These are phyloP conservation scores for Goniozus legneri DNA, from an alignment of 1,140 invertebrate species.

Conservation along the genomic window DNA sequence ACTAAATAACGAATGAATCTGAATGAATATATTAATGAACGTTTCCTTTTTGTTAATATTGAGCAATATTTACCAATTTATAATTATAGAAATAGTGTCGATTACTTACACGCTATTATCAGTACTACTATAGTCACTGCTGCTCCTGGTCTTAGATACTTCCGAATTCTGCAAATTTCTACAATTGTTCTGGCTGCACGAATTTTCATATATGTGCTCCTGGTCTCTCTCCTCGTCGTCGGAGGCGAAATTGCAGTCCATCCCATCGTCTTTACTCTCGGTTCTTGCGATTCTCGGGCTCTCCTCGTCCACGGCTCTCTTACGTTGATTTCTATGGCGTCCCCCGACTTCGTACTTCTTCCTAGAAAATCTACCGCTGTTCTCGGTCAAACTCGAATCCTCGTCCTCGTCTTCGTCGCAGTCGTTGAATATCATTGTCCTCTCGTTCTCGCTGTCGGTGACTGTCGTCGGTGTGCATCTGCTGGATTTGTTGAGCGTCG, in stretches of 20 bases:
- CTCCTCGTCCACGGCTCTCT: slow-evolving; percentile 4
- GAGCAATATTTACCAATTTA: no score
- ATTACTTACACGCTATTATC: slow-evolving; percentile 16
- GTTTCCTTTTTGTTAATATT: no score
- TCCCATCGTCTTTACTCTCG: slow-evolving; percentile 47
- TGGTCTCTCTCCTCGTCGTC: slow-evolving; percentile 41
- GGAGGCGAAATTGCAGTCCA: slow-evolving; percentile 47
- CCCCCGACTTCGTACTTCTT: slow-evolving; percentile 10
- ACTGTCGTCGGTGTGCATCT: slow-evolving; percentile 33
- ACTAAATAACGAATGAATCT: no score
- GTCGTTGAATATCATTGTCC: slow-evolving; percentile 21
- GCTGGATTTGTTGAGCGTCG: slow-evolving; percentile 43
- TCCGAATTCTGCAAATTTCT: slow-evolving; percentile 22
- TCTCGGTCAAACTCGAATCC: slow-evolving; percentile 12
- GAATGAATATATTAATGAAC: no score
- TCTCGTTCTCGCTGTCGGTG: slow-evolving; percentile 34
- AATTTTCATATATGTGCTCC: slow-evolving; percentile 47
- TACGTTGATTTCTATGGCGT: slow-evolving; percentile 10
- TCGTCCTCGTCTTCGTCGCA: slow-evolving; percentile 11
- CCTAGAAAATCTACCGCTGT: slow-evolving; percentile 12
- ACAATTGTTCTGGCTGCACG: slow-evolving; percentile 33
- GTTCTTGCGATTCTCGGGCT: slow-evolving; percentile 27
- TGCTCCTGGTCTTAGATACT: slow-evolving; percentile 20
- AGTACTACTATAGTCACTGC: slow-evolving; percentile 15
- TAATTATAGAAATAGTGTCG: no score